These are phyloP conservation scores for Microcebus lehilahytsara DNA, from an alignment of 2,113 vertebrate genomes.

Conservation along the genomic window DNA sequence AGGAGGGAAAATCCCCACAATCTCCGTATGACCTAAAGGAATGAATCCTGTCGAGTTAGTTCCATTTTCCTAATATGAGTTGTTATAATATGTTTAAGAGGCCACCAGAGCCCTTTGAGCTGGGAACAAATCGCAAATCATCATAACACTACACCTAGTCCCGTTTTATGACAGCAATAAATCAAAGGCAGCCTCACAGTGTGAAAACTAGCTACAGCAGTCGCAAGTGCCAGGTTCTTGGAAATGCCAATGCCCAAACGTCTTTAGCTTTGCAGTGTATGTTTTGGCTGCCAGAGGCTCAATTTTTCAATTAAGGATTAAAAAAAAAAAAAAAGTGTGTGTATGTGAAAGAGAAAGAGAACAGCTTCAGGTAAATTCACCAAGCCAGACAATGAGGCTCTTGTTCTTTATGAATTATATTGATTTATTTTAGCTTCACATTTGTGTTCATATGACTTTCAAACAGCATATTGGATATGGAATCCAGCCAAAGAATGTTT, in stretches of 20 bases:
- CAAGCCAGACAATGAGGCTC: slow-evolving; percentile 83
- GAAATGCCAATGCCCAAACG: slow-evolving; percentile 79
- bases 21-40: slow-evolving; percentile 40
- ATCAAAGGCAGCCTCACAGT: slow-evolving; percentile 82
- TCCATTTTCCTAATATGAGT: slow-evolving; percentile 74
- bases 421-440: slow-evolving; percentile 79
- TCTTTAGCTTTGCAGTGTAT: slow-evolving; percentile 84
- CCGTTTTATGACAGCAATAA: slow-evolving; percentile 80
- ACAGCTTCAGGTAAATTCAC: slow-evolving; percentile 76
- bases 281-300: slow-evolving; percentile 81
- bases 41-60: slow-evolving; percentile 54
- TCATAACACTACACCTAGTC: slow-evolving; percentile 68
- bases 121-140: slow-evolving; percentile 75
- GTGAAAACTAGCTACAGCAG: slow-evolving; percentile 73
- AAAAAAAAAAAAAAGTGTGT: slow-evolving; percentile 63
- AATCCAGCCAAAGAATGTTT: slow-evolving; percentile 39
- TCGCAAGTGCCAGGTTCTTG: slow-evolving; percentile 63
- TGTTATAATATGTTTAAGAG: slow-evolving; percentile 73
- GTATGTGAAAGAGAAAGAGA: background rate
- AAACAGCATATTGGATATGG: slow-evolving; percentile 38
- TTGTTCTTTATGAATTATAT: slow-evolving; percentile 81
- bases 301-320: slow-evolving; percentile 86
- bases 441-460: slow-evolving; percentile 73
- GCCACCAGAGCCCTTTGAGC: slow-evolving; percentile 68
- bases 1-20: background rate